Base-by-base conservation (phyloP, 1,140 invertebrate genomes). In the Brachionus rotundiformis region DNA sequence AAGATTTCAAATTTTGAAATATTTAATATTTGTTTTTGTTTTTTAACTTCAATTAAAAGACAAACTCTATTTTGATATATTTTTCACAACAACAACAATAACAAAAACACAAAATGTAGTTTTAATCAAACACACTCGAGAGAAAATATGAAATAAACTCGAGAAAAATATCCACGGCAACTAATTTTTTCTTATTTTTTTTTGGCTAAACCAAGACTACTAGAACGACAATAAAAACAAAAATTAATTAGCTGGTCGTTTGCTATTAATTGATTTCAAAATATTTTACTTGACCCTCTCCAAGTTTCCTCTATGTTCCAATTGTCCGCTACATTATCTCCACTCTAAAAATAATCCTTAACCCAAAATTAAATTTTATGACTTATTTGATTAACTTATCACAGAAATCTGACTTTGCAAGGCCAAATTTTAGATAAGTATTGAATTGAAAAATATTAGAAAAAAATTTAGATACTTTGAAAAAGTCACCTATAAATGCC, bases 41-140 rank as follows among this genome's bases (percentile, higher is more conserved):
- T 68, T 68, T 68, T 68, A 68, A 68, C 63, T 68, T 68, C 63
- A 68, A 33, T 68, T 68, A 68, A 68, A 68, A 68, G 63, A 68
- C 63, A 68, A 68, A 68, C 63, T 68, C 27, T 68, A 31, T 68
- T 68, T 68, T 68, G 27, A 33, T 68, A 29, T 68, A 11, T 68
- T 33, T 31, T 33, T 31, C 63, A 33, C 27, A 68, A 68, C 16
- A 68, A 68, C 63, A 68, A 68, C 63, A 68, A 68, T 33, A 68
- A 68, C 63, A 68, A 63, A 27, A 63, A 63, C 23, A 29, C 23
- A 68, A 68, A 68, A 68, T 68, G 63, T 68, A 68, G 27, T 33
- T 68, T 33, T 68, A 68, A 68, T 68, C 63, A 68, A 68, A 68
- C 63, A 68, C 63, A 68, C 63, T 31, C 29, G 63, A 68, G 63